A percentile compares a stretch with the other conserved stretches of the same genome.
These are phyloP conservation scores for Hypsibius dujardini DNA, from an alignment of 1,140 invertebrate species.

Conservation along the genomic window DNA sequence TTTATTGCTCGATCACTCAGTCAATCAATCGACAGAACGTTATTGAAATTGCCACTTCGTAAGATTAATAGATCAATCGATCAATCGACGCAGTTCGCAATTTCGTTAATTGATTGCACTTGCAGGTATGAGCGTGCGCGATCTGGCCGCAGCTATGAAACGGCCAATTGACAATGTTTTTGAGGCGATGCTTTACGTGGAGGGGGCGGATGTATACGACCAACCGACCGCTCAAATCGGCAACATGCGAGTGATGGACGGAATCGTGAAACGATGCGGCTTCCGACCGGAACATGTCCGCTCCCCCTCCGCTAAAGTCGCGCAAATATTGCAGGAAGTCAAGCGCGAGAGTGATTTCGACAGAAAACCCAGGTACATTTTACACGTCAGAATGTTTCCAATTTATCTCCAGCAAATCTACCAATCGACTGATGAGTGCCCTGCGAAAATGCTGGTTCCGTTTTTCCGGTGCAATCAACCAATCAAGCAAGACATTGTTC, in stretches of 20 bases:
- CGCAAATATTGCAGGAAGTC: not conserved
- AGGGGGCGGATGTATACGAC: conserved; percentile 40
- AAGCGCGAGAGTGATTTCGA: not conserved
- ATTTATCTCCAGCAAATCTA: conserved; percentile 26
- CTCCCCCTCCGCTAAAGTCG: not conserved
- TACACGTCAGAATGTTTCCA: not conserved
- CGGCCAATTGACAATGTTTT: conserved; percentile 46
- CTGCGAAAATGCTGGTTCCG: too few species aligned
- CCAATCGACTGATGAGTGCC: not conserved
- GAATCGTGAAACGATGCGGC: conserved; percentile 5
- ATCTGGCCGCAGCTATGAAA: conserved; percentile 45
- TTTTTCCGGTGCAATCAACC: too few species aligned
- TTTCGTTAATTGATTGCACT: not conserved
- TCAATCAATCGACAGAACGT: not conserved
- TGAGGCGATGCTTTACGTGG: conserved; percentile 47
- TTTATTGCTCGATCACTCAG: not conserved
- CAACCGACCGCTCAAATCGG: conserved; percentile 27
- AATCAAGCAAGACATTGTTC: too few species aligned
- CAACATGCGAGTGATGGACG: conserved; percentile 5
- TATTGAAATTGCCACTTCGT: not conserved
- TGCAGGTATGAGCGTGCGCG: conserved; percentile 46
- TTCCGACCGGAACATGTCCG: not conserved
- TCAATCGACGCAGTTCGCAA: not conserved
- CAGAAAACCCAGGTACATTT: not conserved
- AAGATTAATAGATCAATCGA: not conserved